Conservation (phyloP, 1,140 invertebrate genomes). For the Cheumatopsyche charites region DNA sequence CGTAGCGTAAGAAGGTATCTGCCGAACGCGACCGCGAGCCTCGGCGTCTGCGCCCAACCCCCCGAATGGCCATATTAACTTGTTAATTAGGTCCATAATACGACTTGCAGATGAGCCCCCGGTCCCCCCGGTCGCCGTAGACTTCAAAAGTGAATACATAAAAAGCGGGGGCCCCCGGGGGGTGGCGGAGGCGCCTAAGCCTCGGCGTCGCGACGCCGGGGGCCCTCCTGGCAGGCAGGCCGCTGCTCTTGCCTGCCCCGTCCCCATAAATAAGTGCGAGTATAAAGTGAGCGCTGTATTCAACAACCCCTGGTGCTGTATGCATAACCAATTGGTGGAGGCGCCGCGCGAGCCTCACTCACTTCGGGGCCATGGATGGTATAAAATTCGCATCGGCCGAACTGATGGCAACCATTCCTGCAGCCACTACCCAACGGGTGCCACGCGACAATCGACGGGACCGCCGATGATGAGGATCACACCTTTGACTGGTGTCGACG, state of each 20-base stretch:
- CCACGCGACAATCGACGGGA: background rate
- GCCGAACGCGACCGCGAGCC: slow-evolving; percentile 48
- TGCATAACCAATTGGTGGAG: slow-evolving; percentile 63
- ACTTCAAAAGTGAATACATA: slow-evolving; percentile 64
- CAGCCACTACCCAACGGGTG: slow-evolving; percentile 34
- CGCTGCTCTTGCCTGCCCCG: slow-evolving; percentile 62
- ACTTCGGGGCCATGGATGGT: slow-evolving; percentile 58
- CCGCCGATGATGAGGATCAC: too few species aligned
- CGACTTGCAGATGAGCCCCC: slow-evolving; percentile 81
- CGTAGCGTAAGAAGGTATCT: slow-evolving; percentile 37
- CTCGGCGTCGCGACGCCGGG: slow-evolving; percentile 53
- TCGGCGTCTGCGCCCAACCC: background rate
- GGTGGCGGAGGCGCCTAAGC: slow-evolving; percentile 60
- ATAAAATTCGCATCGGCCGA: slow-evolving; percentile 60
- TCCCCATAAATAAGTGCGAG: slow-evolving; percentile 63
- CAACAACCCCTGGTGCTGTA: slow-evolving; percentile 65
- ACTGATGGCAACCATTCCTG: slow-evolving; percentile 47
- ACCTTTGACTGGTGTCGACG: too few species aligned
- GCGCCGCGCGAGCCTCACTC: slow-evolving; percentile 57
- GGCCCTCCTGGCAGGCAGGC: slow-evolving; percentile 54
- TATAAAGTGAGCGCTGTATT: slow-evolving; percentile 58
- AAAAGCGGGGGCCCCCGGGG: slow-evolving; percentile 57
- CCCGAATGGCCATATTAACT: slow-evolving; percentile 76
- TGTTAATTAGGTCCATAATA: slow-evolving; percentile 89
- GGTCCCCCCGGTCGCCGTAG: slow-evolving; percentile 54